These are phyloP conservation scores for Aradophagus sp. DNA, from an alignment of 1,140 invertebrate genomes.

Conservation along the genomic window DNA sequence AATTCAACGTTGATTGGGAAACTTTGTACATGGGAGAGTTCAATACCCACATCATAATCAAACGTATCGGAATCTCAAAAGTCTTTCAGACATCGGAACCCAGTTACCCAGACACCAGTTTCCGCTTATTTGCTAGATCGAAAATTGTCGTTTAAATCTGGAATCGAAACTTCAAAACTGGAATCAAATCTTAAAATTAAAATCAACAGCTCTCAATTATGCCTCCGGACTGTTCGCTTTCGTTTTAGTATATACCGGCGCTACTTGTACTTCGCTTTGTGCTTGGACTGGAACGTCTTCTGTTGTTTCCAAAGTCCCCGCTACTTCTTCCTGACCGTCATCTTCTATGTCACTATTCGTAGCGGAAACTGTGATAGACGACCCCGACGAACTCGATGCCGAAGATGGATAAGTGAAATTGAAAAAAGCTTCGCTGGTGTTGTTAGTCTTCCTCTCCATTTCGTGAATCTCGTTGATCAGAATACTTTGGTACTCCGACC, in stretches of 20 bases:
- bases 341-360: conserved; percentile 33
- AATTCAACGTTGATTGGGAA: too few species aligned
- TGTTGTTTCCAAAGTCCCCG: neutral
- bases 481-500: conserved; percentile 46
- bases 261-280: conserved; percentile 15
- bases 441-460: conserved; percentile 37
- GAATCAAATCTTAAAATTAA: too few species aligned
- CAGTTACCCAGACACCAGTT: too few species aligned
- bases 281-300: conserved; percentile 1
- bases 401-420: conserved; percentile 50
- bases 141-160: too few species aligned
- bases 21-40: too few species aligned
- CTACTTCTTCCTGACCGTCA: conserved; percentile 7
- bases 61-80: too few species aligned
- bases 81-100: too few species aligned
- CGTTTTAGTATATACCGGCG: conserved; percentile 13
- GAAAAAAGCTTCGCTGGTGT: conserved; percentile 31
- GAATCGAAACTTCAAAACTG: too few species aligned
- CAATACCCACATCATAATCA: too few species aligned
- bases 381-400: conserved; percentile 18
- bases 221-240: conserved; percentile 1
- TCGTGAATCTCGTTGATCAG: conserved; percentile 44
- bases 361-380: conserved; percentile 37
- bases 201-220: too few species aligned
- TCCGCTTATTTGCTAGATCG: too few species aligned